phyloP scores from a whole-genome alignment of 2,888 invertebrate species.

The Arge pagana region DNA sequence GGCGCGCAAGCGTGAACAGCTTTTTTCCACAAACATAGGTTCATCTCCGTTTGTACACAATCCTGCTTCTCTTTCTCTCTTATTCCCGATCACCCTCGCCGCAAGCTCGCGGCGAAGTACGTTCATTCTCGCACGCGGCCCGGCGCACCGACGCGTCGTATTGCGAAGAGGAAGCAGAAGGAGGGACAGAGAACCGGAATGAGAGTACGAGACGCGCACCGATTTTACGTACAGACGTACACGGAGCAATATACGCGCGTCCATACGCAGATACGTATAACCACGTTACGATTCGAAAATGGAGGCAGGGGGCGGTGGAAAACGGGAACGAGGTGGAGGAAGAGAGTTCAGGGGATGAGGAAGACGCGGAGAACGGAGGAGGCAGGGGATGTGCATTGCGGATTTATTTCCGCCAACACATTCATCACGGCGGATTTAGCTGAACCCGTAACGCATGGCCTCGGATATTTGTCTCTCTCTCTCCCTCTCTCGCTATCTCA shows the following conservation, averaged over 20 bases:
- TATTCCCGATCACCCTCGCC: no score
- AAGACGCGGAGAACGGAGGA: slow-evolving; percentile 5
- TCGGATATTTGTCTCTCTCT: slow-evolving; percentile 55
- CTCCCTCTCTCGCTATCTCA: slow-evolving; percentile 40
- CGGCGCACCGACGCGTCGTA: not conserved
- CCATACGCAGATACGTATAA: no score
- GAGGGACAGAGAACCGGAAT: not conserved
- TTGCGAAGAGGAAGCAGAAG: not conserved
- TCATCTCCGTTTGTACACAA: no score
- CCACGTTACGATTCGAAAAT: no score
- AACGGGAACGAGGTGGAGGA: slow-evolving; percentile 32
- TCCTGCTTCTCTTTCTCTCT: no score
- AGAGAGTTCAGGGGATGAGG: slow-evolving; percentile 29
- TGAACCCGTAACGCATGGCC: slow-evolving; percentile 59
- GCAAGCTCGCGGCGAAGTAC: slow-evolving; percentile 1
- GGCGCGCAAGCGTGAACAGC: no score
- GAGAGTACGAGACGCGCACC: not conserved
- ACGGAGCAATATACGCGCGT: no score
- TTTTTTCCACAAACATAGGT: no score
- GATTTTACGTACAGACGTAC: no score
- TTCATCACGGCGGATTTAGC: slow-evolving; percentile 60
- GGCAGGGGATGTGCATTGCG: slow-evolving; percentile 57
- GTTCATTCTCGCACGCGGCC: slow-evolving; percentile 19
- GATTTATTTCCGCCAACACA: slow-evolving; percentile 59
- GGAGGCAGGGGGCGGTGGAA: no score